These are phyloP conservation scores for Enteromius mattozi DNA, from an alignment of 2,797 vertebrate genomes.

Conservation along the genomic window DNA sequence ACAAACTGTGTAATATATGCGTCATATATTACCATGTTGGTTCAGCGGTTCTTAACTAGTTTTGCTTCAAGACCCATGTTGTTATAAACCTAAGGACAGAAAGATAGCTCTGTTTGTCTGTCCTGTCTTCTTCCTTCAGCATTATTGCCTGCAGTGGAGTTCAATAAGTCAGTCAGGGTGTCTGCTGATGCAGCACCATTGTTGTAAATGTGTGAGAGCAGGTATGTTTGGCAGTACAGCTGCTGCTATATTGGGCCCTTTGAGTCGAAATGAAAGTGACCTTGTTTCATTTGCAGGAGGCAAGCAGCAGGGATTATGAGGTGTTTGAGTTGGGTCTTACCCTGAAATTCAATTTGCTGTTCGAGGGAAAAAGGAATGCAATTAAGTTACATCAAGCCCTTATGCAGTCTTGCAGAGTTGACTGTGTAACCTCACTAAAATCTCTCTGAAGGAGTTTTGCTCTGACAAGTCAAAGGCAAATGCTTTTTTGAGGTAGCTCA, in stretches of 20 bases:
- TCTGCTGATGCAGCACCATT: slow-evolving; percentile 45
- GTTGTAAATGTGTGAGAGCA: slow-evolving; percentile 47
- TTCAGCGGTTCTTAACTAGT: not conserved
- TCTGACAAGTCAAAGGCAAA: slow-evolving; percentile 3
- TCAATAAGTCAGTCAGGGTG: slow-evolving; percentile 38
- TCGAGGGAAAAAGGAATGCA: slow-evolving; percentile 64
- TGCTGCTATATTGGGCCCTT: slow-evolving; percentile 46
- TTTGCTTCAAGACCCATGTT: not conserved
- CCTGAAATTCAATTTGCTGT: slow-evolving; percentile 74
- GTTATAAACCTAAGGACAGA: not conserved
- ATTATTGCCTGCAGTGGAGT: slow-evolving; percentile 37
- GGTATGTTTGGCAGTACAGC: slow-evolving; percentile 32
- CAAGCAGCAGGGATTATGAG: slow-evolving; percentile 72
- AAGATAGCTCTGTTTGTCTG: slow-evolving; percentile 12
- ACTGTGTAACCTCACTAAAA: slow-evolving; percentile 21
- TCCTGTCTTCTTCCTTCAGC: slow-evolving; percentile 22
- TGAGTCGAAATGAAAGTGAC: slow-evolving; percentile 66
- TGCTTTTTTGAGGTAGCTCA: slow-evolving; percentile 20
- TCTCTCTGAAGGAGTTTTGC: slow-evolving; percentile 34
- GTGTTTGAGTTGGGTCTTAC: slow-evolving; percentile 72
- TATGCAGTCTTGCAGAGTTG: slow-evolving; percentile 11
- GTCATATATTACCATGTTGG: not conserved
- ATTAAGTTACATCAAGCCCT: slow-evolving; percentile 59
- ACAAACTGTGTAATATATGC: slow-evolving; percentile 52
- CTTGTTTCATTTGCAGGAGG: slow-evolving; percentile 68